Base-by-base conservation (phyloP, 2,113 vertebrate genomes). In the Notothenia rossii region DNA sequence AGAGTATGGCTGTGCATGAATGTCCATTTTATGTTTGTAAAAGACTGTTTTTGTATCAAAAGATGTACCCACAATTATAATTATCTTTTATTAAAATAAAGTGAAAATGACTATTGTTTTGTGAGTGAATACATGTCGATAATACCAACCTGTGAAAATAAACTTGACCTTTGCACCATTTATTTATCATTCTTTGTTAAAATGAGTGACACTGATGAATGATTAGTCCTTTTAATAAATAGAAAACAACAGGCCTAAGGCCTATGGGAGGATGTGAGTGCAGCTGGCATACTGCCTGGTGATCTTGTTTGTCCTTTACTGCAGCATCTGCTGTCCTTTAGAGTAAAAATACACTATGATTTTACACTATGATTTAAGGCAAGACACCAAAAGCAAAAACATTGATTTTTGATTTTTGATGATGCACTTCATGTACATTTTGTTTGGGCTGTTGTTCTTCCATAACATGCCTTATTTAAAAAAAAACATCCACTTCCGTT, bases 31-130 rank as follows among this genome's bases (percentile, higher is more conserved):
- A 72, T 53, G 54, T 60, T 20, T 2, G 49, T 49, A 9, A 46
- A 48, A 22, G 7, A 69, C 9, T 13, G 59, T 67, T 75, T 85
- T 67, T 90, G 50, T 83, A 84, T 63, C 29, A 45, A 46, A 61
- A 53, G 43, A 80, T 86, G 72, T 50, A 29, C 7, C 33, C 3
- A 46, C 50, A 59, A 33, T 56, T 0, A 3, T 40, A 25, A 58
- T 12, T 12, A 55, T 48, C 10, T 78, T 85, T 87, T 78, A 17
- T 17, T 89, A 85, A 69, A 91, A 71, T 60, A 71, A 81, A 72
- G 11, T 11, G 4, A 25, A 40, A 51, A 51, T 43, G 14, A 12
- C 13, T 10, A 10, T 25, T 2, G 9, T n/a, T 45, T 25, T 66
- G 17, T 40, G 43, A 36, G 64, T 58, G 48, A 55, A 36, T 51